Evolutionary conservation across 2,888 invertebrate species (phyloP).

Genomic region (Hirtodrosophila alboralis): DNA sequence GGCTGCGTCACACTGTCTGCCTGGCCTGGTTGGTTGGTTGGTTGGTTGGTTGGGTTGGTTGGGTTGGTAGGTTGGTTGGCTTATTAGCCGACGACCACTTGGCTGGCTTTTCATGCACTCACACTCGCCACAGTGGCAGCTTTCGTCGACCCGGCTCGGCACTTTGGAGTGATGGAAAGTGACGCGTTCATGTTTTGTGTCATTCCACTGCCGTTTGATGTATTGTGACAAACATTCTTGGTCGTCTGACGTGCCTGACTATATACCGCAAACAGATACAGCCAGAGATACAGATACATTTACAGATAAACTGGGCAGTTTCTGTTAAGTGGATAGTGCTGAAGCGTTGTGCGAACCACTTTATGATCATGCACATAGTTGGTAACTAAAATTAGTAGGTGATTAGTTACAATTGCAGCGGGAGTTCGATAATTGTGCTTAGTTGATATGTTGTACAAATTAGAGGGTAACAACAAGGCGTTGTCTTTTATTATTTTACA

Average conservation of each 20-base stretch:
- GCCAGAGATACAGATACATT: conserved; percentile 21
- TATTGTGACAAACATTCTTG: conserved; percentile 83
- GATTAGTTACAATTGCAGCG: conserved; percentile 49
- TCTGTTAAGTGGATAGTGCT: conserved; percentile 38
- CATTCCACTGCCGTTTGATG: conserved; percentile 81
- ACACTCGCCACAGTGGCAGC: conserved; percentile 26
- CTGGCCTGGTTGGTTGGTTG: conserved; percentile 24
- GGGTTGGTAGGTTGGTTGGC: conserved; percentile 31
- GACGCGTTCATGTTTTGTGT: conserved; percentile 83
- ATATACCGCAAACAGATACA: not conserved
- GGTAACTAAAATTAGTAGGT: conserved; percentile 55
- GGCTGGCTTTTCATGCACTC: conserved; percentile 54
- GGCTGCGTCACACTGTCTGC: conserved; percentile 79
- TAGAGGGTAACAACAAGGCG: no score
- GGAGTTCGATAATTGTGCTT: conserved; percentile 36
- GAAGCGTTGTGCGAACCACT: no score
- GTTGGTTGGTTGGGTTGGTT: conserved; percentile 22
- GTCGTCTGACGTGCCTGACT: conserved; percentile 31
- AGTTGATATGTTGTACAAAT: conserved; percentile 8
- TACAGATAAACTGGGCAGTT: conserved; percentile 23
- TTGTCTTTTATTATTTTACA: no score
- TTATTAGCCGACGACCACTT: conserved; percentile 61
- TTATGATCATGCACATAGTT: conserved; percentile 50
- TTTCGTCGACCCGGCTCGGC: conserved; percentile 76
- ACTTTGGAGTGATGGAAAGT: conserved; percentile 83